Evolutionary conservation across 2,797 vertebrate genomes (phyloP).

Genomic region (Hypotaenidia okinawae): DNA sequence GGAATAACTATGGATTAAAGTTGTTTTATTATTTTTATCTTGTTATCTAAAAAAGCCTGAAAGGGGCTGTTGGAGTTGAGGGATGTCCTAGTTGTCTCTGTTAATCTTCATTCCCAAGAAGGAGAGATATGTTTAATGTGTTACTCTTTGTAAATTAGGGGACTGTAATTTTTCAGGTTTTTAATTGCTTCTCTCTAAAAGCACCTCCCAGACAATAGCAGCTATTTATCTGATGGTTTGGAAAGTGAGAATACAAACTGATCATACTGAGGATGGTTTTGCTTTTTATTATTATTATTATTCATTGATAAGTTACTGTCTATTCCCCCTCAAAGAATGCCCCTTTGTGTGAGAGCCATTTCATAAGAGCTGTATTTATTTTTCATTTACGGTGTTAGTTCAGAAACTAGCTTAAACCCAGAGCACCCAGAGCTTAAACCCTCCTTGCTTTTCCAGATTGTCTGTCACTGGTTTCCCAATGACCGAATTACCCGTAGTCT

Average conservation of each 20-base stretch:
- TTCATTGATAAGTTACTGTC: neutral
- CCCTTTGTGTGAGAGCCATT: neutral
- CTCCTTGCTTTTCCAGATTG: neutral
- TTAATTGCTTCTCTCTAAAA: neutral
- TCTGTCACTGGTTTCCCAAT: neutral
- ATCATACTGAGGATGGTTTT: neutral
- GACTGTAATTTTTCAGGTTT: neutral
- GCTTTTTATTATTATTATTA: no score
- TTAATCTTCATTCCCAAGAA: neutral
- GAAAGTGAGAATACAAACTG: neutral
- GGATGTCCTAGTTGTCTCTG: neutral
- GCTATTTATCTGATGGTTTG: neutral
- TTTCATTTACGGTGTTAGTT: neutral
- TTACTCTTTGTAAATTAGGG: neutral
- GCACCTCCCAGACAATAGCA: neutral
- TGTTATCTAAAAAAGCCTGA: neutral
- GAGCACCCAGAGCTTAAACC: neutral
- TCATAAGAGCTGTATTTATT: neutral
- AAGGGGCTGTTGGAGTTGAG: neutral
- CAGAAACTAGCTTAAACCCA: neutral
- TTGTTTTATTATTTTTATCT: neutral
- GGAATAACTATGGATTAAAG: neutral
- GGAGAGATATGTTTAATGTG: neutral
- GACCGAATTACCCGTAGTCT: fast-evolving
- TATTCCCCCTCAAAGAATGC: neutral